Percentiles rank a stretch among this genome's conserved stretches.
phyloP scores from a whole-genome alignment of 1,140 invertebrate genomes.

The Scylla paramamosain region DNA sequence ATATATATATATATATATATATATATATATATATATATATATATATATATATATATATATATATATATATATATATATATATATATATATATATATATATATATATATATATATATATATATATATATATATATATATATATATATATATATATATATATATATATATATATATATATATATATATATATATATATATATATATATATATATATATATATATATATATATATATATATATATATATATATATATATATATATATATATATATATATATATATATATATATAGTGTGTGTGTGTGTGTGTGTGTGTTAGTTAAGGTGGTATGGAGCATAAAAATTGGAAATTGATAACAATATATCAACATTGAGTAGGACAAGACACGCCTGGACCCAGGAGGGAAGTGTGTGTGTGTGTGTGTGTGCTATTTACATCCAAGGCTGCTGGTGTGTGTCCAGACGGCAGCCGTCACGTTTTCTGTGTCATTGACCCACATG shows the following conservation, averaged over 20 bases:
- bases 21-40: conserved; percentile 32
- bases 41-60: conserved; percentile 35
- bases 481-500: too few relatives aligned
- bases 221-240: not conserved
- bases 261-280: conserved; percentile 17
- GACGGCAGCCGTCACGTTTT: too few relatives aligned
- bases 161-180: conserved; percentile 45
- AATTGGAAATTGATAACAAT: too few relatives aligned
- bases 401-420: too few relatives aligned
- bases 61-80: conserved; percentile 62
- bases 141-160: conserved; percentile 21
- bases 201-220: conserved; percentile 43
- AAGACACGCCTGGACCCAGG: too few relatives aligned
- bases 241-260: conserved; percentile 27
- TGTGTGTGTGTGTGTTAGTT: too few relatives aligned
- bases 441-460: too few relatives aligned
- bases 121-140: not conserved
- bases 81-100: conserved; percentile 59
- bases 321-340: too few relatives aligned
- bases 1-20: conserved; percentile 30
- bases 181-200: conserved; percentile 52
- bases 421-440: too few relatives aligned
- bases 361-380: too few relatives aligned
- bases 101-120: conserved; percentile 31
- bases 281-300: too few relatives aligned